Evolutionary conservation across 2,888 invertebrate genomes (phyloP), one percentile per base, ranked within the genome.

Genomic region (Acrocera orbiculus): DNA sequence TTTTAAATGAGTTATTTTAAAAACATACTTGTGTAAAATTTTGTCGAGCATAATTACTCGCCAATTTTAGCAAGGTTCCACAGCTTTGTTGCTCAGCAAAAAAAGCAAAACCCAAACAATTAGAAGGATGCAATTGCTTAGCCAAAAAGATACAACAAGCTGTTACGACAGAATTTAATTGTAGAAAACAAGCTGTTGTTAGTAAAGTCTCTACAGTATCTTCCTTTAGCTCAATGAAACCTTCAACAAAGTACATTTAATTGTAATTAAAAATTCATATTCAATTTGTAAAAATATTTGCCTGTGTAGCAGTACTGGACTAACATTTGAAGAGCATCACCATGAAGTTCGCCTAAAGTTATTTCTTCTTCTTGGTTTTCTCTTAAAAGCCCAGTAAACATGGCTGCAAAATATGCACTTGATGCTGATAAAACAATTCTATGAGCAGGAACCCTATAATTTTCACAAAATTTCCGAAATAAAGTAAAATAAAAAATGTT

Each of bases 71-170:
- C 45, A 93, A 67, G 46, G 79, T 73, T 41, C 70, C 64, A 58
- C 90, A 92, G 33, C 83, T 78, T 58, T 89, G 89, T 46, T 82
- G 80, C 53, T 92, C 90, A 27, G 92, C 92, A 64, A 93, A 93
- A 54, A 87, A 69, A 39, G 83, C 75, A 53, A 93, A 90, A 15
- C 92, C 92, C 43, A 93, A 69, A 61, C 90, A 90, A 59, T 93
- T 93, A 49, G 87, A 89, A 1, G 90, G 90, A 60, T 89, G 85
- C 16, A 57, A 40, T 56, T 90, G 92, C 49, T 85, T 82, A 49
- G 78, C 77, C 34, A 93, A 67, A 59, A 87, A 93, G 49, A 74
- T 71, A 50, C 87, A 89, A 54, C 92, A 92, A 20, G 87, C 87
- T 46, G 78, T 79, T 26, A 85, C 81, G 24, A 92, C 89, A 45